A percentile compares a stretch with the other conserved stretches of the same genome.
These are phyloP conservation scores for Dasypogon diadema DNA, from an alignment of 2,888 invertebrate species.

Conservation along the genomic window DNA sequence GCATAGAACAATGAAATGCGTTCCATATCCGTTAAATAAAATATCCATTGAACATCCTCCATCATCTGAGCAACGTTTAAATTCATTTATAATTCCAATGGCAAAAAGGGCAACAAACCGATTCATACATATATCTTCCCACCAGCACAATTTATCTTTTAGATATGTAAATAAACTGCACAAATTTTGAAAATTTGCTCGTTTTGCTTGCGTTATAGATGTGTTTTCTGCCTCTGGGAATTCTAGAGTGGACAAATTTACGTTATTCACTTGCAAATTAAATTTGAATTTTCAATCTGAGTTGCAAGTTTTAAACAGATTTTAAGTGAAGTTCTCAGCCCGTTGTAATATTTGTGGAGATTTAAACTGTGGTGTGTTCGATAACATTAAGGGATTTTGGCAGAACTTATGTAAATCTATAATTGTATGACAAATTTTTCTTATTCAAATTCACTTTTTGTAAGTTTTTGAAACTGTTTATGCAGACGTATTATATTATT, in stretches of 20 bases:
- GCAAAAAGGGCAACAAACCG: neutral
- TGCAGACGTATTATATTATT: no score
- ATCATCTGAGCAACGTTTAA: constrained; percentile 8
- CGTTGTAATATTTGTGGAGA: neutral
- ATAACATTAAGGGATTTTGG: neutral
- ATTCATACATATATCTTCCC: constrained; percentile 2
- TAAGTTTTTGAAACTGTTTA: no score
- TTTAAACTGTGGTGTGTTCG: neutral
- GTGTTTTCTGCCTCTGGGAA: constrained; percentile 5
- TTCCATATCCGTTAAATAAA: constrained; percentile 1
- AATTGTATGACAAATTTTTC: neutral
- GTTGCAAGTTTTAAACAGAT: constrained; percentile 3
- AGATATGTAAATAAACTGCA: constrained; percentile 25
- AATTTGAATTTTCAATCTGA: constrained; percentile 21
- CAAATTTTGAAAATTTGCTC: constrained; percentile 25
- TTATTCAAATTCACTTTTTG: neutral
- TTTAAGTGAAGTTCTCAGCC: constrained; percentile 11
- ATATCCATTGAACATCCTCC: constrained; percentile 8
- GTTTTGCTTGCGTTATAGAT: constrained; percentile 3
- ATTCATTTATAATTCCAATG: constrained; percentile 22
- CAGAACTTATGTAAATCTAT: neutral
- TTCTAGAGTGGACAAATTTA: constrained; percentile 30
- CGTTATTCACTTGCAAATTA: constrained; percentile 28
- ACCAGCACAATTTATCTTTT: constrained; percentile 9
- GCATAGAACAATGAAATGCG: neutral